Evolutionary conservation across 2,888 invertebrate species (phyloP).

Genomic region (Lasioglossum pauxillum): DNA sequence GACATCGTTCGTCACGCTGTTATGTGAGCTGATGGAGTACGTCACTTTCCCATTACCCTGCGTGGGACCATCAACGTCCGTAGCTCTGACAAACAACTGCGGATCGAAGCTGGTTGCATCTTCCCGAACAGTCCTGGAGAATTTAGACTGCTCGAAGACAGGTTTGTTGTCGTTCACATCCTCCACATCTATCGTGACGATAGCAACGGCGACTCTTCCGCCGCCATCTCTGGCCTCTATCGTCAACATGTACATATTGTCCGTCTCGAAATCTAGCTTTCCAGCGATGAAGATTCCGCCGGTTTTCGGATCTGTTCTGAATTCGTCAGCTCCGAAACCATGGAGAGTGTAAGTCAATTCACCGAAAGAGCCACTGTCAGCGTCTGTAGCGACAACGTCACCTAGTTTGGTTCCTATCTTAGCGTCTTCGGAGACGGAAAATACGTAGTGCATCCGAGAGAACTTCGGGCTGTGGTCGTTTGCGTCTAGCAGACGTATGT

Average conservation of each 20-base stretch:
- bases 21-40: constrained; percentile 89
- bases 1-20: constrained; percentile 88
- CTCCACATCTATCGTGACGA: constrained; percentile 89
- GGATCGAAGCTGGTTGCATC: constrained; percentile 92
- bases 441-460: constrained; percentile 87
- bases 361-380: constrained; percentile 90
- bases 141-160: constrained; percentile 89
- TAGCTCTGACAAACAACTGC: constrained; percentile 91
- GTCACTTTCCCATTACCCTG: constrained; percentile 90
- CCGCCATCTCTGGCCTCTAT: constrained; percentile 93
- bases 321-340: constrained; percentile 92
- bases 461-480: constrained; percentile 93
- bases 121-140: constrained; percentile 91
- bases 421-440: constrained; percentile 89
- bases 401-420: constrained; percentile 88
- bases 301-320: constrained; percentile 88
- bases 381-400: constrained; percentile 89
- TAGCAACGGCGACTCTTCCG: constrained; percentile 89
- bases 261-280: constrained; percentile 91
- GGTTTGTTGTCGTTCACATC: constrained; percentile 93
- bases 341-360: constrained; percentile 90
- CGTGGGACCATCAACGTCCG: constrained; percentile 90
- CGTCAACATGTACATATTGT: constrained; percentile 92
- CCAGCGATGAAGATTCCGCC: constrained; percentile 90
- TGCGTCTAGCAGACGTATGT: constrained; percentile 89